A percentile compares a stretch with the other conserved stretches of the same genome.
phyloP scores from a whole-genome alignment of 1,140 invertebrate genomes.

The Batillaria attramentaria region DNA sequence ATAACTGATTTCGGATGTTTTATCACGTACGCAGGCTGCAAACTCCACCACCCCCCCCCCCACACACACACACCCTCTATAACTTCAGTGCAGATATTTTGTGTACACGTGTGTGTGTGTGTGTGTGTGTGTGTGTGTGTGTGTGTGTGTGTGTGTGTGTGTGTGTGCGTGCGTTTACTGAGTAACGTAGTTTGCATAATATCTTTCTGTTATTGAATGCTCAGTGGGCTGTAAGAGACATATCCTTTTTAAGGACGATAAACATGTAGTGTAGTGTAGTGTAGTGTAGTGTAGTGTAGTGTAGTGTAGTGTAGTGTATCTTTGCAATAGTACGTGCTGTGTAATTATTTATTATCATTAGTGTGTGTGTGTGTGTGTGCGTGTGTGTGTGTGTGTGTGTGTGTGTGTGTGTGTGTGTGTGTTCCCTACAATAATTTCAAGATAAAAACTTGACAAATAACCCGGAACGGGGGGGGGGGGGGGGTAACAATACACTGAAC shows the following conservation, averaged over 20 bases:
- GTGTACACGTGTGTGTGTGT: neutral
- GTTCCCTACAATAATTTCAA: neutral
- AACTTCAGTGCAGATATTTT: no score
- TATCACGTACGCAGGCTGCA: no score
- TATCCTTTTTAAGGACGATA: no score
- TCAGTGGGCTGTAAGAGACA: no score
- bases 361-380: conserved; percentile 31
- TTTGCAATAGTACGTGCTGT: no score
- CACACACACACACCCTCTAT: no score
- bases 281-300: conserved; percentile 6
- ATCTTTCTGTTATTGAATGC: neutral
- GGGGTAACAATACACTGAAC: no score
- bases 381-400: conserved; percentile 40
- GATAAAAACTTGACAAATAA: neutral
- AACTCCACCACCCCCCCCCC: no score
- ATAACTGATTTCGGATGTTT: no score
- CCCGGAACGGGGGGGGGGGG: no score
- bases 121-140: neutral
- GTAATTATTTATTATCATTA: no score
- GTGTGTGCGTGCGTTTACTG: neutral
- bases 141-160: conserved; percentile 7
- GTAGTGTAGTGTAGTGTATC: neutral
- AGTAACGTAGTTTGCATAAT: neutral
- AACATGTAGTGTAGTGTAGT: conserved; percentile 6
- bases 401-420: conserved; percentile 23